Conservation (phyloP, 2,888 invertebrate genomes). For the Hemicrepidius hirtus region DNA sequence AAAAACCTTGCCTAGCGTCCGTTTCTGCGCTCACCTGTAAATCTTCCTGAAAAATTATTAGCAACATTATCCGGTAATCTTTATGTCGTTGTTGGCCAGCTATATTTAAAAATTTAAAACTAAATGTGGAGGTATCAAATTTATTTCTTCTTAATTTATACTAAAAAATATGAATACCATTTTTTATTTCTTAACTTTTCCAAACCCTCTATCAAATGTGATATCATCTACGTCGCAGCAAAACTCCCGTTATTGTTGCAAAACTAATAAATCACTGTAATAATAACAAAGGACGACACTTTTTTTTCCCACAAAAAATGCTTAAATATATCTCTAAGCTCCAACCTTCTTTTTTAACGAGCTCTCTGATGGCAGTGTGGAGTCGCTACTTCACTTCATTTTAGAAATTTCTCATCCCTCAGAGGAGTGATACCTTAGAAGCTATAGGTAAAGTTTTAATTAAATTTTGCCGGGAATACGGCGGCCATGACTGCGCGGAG, state of each 20-base stretch:
- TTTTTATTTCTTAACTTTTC: too few relatives aligned
- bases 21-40: too few relatives aligned
- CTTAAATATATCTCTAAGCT: not conserved
- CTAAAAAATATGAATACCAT: too few relatives aligned
- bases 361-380: conserved; percentile 4
- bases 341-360: conserved; percentile 8
- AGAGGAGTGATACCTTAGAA: conserved; percentile 64
- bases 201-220: too few relatives aligned
- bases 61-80: too few relatives aligned
- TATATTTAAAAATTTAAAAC: too few relatives aligned
- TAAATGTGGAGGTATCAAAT: too few relatives aligned
- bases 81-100: too few relatives aligned
- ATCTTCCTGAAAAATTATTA: too few relatives aligned
- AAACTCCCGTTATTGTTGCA: not conserved
- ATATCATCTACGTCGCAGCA: too few relatives aligned
- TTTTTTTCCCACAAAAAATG: not conserved
- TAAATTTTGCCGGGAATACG: conserved; percentile 57
- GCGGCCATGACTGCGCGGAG: conserved; percentile 47
- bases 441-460: conserved; percentile 63
- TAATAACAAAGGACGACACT: not conserved
- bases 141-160: too few relatives aligned
- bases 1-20: too few relatives aligned
- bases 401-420: conserved; percentile 54
- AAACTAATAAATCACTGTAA: not conserved
- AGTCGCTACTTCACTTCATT: conserved; percentile 31